Evolutionary conservation across 2,888 invertebrate genomes (phyloP), one percentile per base, ranked within the genome.

Genomic region (Drosophila melanosoma): DNA sequence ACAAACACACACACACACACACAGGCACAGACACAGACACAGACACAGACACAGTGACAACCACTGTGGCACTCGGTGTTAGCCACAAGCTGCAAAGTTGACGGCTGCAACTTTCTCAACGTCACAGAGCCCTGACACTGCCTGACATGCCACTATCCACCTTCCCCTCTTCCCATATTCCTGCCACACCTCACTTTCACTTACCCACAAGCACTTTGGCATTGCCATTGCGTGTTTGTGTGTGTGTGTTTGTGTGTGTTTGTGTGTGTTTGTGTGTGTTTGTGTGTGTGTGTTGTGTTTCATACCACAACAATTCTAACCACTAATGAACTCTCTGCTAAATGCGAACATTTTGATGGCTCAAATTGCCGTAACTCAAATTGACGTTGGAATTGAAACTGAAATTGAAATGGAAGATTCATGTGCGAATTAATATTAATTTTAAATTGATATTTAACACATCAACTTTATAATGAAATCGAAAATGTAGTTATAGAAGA

Each of bases 81-180:
- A 59, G 76, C 76, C 61, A 69, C 74, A 73, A 81, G 69, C 70
- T 73, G 71, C 70, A 74, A 85, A 77, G 75, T 77, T 88, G 83
- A 75, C 75, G 86, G 73, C 78, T 85, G 83, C 81, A 45, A 87
- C 73, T 85, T 73, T 72, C 62, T 82, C 83, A 69, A 73, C 75
- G 74, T 67, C 69, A 51, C 17, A 68, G 35, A 60, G 82, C 72
- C 79, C 61, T 79, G 84, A 83, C 84, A 82, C 82, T 79, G 84
- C 84, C 87, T 70, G 69, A 66, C 81, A 70, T 61, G 66, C 65
- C 69, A 45, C 54, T 63, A 6, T 10, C 45, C 61, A 3, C 12
- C 49, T 12, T 2, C 10, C 26, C 3, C 1, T 32, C 7, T 7
- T 26, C 12, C 12, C 20, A 0, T 10, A 8, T 35, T 40, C 48